Percentiles rank a stretch among this genome's conserved stretches.
Evolutionary conservation across 1,140 invertebrate genomes (phyloP).

Genomic region (Olivierus martensii): DNA sequence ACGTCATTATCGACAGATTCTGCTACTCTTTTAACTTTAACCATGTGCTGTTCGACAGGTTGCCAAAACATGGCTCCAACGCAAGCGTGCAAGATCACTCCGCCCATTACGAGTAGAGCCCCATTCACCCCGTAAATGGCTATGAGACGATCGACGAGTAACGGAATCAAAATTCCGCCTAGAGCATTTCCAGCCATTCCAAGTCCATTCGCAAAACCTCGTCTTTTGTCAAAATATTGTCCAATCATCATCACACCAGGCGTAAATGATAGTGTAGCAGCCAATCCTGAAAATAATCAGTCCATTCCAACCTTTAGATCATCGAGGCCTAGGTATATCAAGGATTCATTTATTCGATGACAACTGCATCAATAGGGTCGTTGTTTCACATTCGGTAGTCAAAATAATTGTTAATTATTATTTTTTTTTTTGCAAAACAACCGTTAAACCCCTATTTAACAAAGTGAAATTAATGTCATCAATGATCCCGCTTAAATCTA

Average conservation of each 20-base stretch:
- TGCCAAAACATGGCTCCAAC: constrained; percentile 59
- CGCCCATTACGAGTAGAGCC: constrained; percentile 53
- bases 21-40: too few relatives aligned
- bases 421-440: too few relatives aligned
- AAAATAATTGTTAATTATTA: too few relatives aligned
- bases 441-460: too few relatives aligned
- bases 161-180: constrained; percentile 65
- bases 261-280: constrained; percentile 58
- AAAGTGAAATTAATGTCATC: too few relatives aligned
- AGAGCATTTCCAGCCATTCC: constrained; percentile 78
- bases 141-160: constrained; percentile 39
- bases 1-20: too few relatives aligned
- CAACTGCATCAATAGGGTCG: too few relatives aligned
- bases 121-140: constrained; percentile 18
- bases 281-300: constrained; percentile 43
- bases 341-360: too few relatives aligned
- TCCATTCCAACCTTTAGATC: too few relatives aligned
- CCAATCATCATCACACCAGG: constrained; percentile 83
- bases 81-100: constrained; percentile 64
- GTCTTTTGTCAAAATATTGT: constrained; percentile 62
- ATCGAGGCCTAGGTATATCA: too few relatives aligned
- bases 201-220: constrained; percentile 73
- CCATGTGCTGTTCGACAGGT: constrained; percentile 44
- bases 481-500: too few relatives aligned
- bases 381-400: too few relatives aligned